Conservation (phyloP, 1,140 invertebrate species). For the Drosophila parabipectinata region DNA sequence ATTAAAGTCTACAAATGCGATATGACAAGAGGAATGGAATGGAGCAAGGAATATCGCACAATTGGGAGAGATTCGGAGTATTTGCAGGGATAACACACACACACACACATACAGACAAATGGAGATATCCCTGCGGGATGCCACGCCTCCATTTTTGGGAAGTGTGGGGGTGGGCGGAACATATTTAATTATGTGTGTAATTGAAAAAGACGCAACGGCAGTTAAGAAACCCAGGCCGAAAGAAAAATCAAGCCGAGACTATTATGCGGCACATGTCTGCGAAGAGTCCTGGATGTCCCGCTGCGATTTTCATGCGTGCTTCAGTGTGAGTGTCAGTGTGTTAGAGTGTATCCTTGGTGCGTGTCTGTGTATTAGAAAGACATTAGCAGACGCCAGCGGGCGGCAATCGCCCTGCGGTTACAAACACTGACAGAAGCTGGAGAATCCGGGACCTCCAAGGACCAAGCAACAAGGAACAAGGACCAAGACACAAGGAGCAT, state of each 20-base stretch:
- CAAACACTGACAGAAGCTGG: slow-evolving; percentile 11
- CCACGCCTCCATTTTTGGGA: slow-evolving; percentile 28
- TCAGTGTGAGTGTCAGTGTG: background rate
- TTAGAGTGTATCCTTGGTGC: slow-evolving; percentile 31
- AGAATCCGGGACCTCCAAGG: background rate
- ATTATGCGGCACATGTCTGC: slow-evolving; percentile 68
- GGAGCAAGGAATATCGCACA: slow-evolving; percentile 50
- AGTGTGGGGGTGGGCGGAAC: slow-evolving; percentile 29
- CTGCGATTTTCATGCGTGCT: slow-evolving; percentile 34
- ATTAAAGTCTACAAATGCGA: slow-evolving; percentile 74
- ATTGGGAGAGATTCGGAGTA: slow-evolving; percentile 73
- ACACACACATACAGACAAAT: slow-evolving; percentile 4
- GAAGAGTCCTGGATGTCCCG: slow-evolving; percentile 40
- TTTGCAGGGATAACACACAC: slow-evolving; percentile 27
- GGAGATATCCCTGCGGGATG: slow-evolving; percentile 36
- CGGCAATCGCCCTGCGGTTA: slow-evolving; percentile 40
- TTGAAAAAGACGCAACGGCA: slow-evolving; percentile 78
- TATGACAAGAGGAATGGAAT: slow-evolving; percentile 22
- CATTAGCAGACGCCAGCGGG: slow-evolving; percentile 59
- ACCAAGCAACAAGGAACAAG: background rate
- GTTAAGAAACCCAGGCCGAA: slow-evolving; percentile 51
- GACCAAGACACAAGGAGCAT: slow-evolving; percentile 23
- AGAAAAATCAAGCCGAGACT: slow-evolving; percentile 58
- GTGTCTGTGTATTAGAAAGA: slow-evolving; percentile 75
- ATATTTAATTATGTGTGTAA: slow-evolving; percentile 82